A percentile compares a stretch with the other conserved stretches of the same genome.
Conservation (phyloP, 2,113 vertebrate genomes). For the Sorex araneus region DNA sequence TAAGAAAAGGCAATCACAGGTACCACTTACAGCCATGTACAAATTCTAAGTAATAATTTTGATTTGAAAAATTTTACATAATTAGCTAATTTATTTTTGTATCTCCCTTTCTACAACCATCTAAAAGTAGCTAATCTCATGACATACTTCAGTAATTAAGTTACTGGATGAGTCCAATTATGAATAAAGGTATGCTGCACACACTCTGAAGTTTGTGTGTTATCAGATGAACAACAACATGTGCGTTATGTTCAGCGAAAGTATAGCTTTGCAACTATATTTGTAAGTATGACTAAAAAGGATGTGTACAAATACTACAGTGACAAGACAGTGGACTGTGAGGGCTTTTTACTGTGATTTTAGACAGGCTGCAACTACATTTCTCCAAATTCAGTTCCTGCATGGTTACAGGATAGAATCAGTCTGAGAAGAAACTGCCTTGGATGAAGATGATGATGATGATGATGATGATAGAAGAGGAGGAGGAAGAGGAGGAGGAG, state of each 20-base stretch:
- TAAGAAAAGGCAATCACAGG: constrained; percentile 18
- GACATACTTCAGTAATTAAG: neutral
- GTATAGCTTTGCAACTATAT: neutral
- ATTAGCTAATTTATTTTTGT: constrained; percentile 16
- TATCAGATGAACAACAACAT: neutral
- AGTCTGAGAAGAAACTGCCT: constrained; percentile 34
- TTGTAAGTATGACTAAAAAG: constrained; percentile 45
- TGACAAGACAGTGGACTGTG: neutral
- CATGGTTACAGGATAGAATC: neutral
- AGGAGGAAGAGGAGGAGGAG: no score
- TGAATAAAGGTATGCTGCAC: neutral
- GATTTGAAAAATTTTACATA: constrained; percentile 1
- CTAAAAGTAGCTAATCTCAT: constrained; percentile 23
- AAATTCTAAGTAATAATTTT: neutral
- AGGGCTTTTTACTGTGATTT: neutral
- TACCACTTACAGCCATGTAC: neutral
- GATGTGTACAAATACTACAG: neutral
- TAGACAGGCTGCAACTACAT: neutral
- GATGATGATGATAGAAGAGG: no score
- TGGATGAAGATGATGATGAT: neutral
- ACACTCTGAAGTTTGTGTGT: neutral
- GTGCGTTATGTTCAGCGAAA: neutral
- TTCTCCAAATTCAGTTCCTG: constrained; percentile 24
- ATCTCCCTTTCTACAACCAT: constrained; percentile 24
- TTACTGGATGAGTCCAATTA: constrained; percentile 43